Evolutionary conservation across 1,140 invertebrate genomes (phyloP), one percentile per base, ranked within the genome.

Genomic region (Ganaspis sp.): DNA sequence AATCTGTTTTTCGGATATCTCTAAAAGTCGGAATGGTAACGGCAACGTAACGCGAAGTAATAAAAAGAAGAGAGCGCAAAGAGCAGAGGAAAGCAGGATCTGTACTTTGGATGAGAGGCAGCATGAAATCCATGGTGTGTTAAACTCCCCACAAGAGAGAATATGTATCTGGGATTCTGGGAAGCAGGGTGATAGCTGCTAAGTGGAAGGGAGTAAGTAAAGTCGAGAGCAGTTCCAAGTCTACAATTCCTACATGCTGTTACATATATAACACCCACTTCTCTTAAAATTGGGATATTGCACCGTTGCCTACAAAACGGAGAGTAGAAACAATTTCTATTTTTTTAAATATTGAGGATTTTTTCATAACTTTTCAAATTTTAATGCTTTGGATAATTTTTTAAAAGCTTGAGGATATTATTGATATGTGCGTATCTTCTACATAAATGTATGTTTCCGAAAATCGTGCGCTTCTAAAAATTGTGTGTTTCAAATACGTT

Each of bases 91-190:
- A n/a, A n/a, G n/a, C n/a, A 85, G 84, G 84, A 87, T 84, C 80
- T 82, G 71, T 83, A 75, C 82, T 81, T 82, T 87, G 86, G 85
- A 87, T 84, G 79, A 78, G 77, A 84, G 85, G 84, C 86, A 85
- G 83, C 79, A 77, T 74, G 83, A 83, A 85, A 81, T 83, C 85
- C 86, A 82, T 85, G 86, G 83, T 83, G 81, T 85, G 85, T 83
- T 81, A 87, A 88, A 87, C 82, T 87, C 81, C 72, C 78, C 77
- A 74, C 73, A 75, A 80, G 79, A 72, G 78, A 82, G 80, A 79
- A 49, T 49, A 49, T 49, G 45, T 49, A 49, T 49, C 45, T 49
- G 45, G 45, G 45, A 49, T 49, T 49, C 45, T 49, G 45, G 45
- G 45, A 49, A 49, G 45, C 45, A 49, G 45, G 45, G 45, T 49